Conservation (phyloP, 1,140 invertebrate genomes). For the Diachasma alloeum region DNA sequence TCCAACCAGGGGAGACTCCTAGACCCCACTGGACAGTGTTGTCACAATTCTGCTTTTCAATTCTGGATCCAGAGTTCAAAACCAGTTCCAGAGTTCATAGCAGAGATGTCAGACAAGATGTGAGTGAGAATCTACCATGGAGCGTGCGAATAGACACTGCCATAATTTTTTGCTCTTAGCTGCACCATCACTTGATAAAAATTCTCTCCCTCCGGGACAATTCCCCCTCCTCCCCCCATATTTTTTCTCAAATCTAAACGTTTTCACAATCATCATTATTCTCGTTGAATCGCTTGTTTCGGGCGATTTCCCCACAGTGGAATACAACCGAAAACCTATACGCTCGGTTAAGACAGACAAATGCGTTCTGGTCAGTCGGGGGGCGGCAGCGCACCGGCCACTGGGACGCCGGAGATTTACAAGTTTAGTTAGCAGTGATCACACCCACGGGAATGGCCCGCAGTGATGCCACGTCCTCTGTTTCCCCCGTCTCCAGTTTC, state of each 20-base stretch:
- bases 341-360: constrained; percentile 41
- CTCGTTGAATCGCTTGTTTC: constrained; percentile 1
- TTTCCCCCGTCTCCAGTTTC: not conserved
- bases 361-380: constrained; percentile 43
- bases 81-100: too few relatives aligned
- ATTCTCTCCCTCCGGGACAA: too few relatives aligned
- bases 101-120: too few relatives aligned
- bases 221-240: too few relatives aligned
- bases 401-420: constrained; percentile 39
- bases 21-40: too few relatives aligned
- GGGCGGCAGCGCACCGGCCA: constrained; percentile 16
- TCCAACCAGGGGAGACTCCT: too few relatives aligned
- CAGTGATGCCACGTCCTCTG: not conserved
- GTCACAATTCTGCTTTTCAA: too few relatives aligned
- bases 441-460: constrained; percentile 36
- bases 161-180: too few relatives aligned
- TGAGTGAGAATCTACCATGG: too few relatives aligned
- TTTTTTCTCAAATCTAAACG: not conserved
- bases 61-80: too few relatives aligned
- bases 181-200: too few relatives aligned
- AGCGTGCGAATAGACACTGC: too few relatives aligned
- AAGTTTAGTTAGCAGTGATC: constrained; percentile 43
- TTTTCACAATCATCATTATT: not conserved
- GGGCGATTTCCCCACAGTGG: constrained; percentile 5
- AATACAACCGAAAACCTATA: constrained; percentile 5